Base-by-base conservation (phyloP, 2,888 invertebrate species). In the Diadegma fenestrale region DNA sequence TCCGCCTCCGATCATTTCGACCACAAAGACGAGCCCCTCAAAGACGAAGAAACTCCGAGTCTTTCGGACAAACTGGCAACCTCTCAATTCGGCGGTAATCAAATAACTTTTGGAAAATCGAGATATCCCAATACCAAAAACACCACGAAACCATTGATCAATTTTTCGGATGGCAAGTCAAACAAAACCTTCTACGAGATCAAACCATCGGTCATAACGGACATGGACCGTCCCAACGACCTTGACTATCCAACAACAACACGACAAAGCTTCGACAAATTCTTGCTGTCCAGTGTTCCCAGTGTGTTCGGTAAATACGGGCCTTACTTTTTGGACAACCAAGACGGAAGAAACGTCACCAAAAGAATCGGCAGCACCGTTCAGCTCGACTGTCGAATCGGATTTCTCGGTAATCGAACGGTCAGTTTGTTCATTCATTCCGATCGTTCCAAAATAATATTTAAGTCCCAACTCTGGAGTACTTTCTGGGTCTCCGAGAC, bases 261-360 rank as follows among this genome's bases (percentile, higher is more conserved):
- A 6, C 86, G 71, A 79, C 81, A 82, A 12, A 80, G 48, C n/a
- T 83, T 87, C 37, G 84, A 86, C 14, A 87, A 78, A 61, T 86
- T 88, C 63, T 64, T 87, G n/a, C 82, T 93, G 78, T 93, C 93
- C 8, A 93, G 92, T 82, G 89, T 92, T 6, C 90, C 92, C 80
- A 93, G 93, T 79, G 93, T 92, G 37, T 90, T 92, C 45, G 94
- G 94, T 17, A 94, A 94, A 82, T 94, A 93, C 72, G 94, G 95
- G 1, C 96, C 96, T 2, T 96, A 95, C 92, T 96, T 96, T 92
- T 95, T 95, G 90, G 95, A 95, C 88, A 95, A 95, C 80, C 93
- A 94, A 30, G 95, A 95, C 80, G 94, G 94, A 58, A 92, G 94
- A 87, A 95, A 95, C 89, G 93, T 95, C 81, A 95, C 95, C 26